Evolutionary conservation across 2,797 vertebrate species (phyloP).

Genomic region (Amblyopsis hoosieri): DNA sequence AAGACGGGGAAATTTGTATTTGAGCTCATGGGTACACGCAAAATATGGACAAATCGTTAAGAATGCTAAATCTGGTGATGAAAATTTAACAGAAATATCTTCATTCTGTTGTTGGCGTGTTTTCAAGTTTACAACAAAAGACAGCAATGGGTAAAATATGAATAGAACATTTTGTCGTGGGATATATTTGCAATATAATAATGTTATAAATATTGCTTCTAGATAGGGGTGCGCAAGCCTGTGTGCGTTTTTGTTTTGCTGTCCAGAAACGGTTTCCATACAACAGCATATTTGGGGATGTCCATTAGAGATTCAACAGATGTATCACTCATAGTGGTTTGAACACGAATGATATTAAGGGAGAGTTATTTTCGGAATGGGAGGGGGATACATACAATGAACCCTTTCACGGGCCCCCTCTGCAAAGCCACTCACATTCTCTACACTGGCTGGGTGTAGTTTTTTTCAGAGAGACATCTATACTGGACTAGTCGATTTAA

Average conservation of each 20-base stretch:
- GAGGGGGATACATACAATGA: conserved; percentile 56
- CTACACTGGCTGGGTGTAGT: conserved; percentile 34
- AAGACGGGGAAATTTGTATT: too few relatives aligned
- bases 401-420: conserved; percentile 61
- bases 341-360: conserved; percentile 4
- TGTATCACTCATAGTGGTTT: conserved; percentile 53
- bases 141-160: too few relatives aligned
- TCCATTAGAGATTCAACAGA: conserved; percentile 61
- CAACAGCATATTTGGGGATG: conserved; percentile 1
- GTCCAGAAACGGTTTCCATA: too few relatives aligned
- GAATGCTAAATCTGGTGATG: too few relatives aligned
- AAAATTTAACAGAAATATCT: too few relatives aligned
- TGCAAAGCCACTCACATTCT: conserved; percentile 18
- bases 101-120: too few relatives aligned
- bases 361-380: not conserved
- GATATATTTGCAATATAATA: not conserved
- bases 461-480: conserved; percentile 24
- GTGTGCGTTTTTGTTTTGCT: not conserved
- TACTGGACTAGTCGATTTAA: conserved; percentile 17
- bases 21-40: too few relatives aligned
- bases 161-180: too few relatives aligned
- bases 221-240: conserved; percentile 1
- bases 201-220: not conserved
- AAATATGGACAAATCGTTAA: too few relatives aligned
- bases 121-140: too few relatives aligned